phyloP scores from a whole-genome alignment of 2,113 vertebrate species.

The Nyctereutes procyonoides region DNA sequence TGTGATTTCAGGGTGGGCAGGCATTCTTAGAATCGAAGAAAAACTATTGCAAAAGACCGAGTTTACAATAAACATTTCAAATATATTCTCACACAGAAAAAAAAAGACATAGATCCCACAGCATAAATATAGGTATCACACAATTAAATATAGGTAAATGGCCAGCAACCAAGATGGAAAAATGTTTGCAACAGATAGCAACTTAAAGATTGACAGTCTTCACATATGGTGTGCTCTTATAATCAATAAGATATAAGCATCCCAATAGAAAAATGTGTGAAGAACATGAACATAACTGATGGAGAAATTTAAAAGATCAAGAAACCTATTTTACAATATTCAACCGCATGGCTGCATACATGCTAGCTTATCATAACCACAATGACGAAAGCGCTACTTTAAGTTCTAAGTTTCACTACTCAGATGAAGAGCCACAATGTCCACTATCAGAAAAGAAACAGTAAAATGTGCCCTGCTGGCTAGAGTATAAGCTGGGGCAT shows the following conservation, averaged over 20 bases:
- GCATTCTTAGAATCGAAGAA: conserved; percentile 25
- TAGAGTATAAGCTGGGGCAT: rapidly evolving
- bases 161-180: background rate
- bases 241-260: background rate
- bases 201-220: background rate
- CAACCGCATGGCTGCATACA: background rate
- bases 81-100: background rate
- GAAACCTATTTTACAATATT: background rate
- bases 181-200: background rate
- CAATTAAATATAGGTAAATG: background rate
- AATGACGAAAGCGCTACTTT: background rate
- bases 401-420: background rate
- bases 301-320: background rate
- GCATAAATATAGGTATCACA: background rate
- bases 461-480: background rate
- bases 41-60: background rate
- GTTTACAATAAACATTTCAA: background rate
- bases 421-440: background rate
- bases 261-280: background rate
- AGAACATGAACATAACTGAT: background rate
- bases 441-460: background rate
- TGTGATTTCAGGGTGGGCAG: background rate
- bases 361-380: background rate
- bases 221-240: background rate
- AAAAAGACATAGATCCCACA: background rate